Evolutionary conservation across 2,888 invertebrate species (phyloP).

Genomic region (Eugnorisma glareosa): DNA sequence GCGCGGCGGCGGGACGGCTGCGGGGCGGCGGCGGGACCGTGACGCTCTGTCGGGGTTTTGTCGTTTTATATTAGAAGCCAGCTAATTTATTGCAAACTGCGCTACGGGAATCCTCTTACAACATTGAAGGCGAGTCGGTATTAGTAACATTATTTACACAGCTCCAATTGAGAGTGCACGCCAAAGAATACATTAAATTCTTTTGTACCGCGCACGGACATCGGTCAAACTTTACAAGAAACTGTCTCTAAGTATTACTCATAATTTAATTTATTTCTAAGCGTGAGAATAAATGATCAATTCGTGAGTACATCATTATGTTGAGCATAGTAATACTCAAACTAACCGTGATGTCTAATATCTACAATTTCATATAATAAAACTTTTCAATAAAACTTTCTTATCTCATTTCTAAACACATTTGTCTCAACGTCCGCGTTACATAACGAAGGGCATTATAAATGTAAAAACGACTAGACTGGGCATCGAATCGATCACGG

Average conservation of each 20-base stretch:
- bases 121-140: conserved; percentile 73
- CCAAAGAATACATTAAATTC: conserved; percentile 37
- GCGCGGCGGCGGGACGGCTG: conserved; percentile 59
- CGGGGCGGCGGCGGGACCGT: conserved; percentile 72
- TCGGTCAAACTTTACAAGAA: conserved; percentile 12
- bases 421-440: conserved; percentile 42
- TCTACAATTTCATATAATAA: background rate
- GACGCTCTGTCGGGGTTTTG: conserved; percentile 86
- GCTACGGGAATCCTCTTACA: conserved; percentile 84
- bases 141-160: conserved; percentile 74
- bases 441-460: conserved; percentile 65
- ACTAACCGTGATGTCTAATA: background rate
- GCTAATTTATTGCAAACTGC: conserved; percentile 90
- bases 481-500: conserved; percentile 87
- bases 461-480: conserved; percentile 82
- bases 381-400: background rate
- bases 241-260: background rate
- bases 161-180: conserved; percentile 58
- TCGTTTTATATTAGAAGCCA: conserved; percentile 90
- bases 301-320: background rate
- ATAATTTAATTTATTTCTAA: background rate
- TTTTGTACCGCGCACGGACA: conserved; percentile 11
- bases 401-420: conserved; percentile 27
- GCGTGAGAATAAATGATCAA: background rate
- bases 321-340: background rate